Conservation (phyloP, 1,140 invertebrate species). For the Camponotus vicinus region DNA sequence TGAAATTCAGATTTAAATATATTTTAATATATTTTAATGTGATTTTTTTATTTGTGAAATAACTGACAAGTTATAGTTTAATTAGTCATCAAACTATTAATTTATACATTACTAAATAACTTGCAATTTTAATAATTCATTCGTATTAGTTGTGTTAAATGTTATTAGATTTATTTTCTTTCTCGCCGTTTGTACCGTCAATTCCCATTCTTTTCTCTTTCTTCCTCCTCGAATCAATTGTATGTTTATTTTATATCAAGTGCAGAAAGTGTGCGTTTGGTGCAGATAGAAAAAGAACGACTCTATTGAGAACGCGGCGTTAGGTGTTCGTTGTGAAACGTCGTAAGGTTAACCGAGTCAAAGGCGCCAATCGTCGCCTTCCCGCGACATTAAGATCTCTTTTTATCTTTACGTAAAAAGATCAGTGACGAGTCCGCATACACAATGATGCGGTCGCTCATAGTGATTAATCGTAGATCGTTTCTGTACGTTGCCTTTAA, state of each 20-base stretch:
- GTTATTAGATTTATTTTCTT: background rate
- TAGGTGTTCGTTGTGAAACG: background rate
- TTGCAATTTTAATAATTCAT: background rate
- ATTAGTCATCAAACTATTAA: background rate
- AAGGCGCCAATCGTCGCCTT: background rate
- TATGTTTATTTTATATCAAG: background rate
- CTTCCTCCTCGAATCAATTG: background rate
- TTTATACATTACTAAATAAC: background rate
- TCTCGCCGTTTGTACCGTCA: background rate
- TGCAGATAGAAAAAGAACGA: background rate
- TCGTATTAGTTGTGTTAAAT: background rate
- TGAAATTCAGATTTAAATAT: conserved; percentile 3
- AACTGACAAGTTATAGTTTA: conserved; percentile 8
- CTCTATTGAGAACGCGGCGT: background rate
- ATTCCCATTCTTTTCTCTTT: background rate
- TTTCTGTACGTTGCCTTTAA: background rate
- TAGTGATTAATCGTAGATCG: background rate
- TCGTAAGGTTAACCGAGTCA: conserved; percentile 13
- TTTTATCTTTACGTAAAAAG: background rate
- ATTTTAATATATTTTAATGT: background rate
- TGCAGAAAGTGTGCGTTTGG: background rate
- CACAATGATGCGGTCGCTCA: background rate
- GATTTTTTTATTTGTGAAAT: conserved; percentile 1
- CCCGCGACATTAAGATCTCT: background rate
- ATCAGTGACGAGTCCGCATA: background rate